phyloP scores from a whole-genome alignment of 1,140 invertebrate species.

The Dreissena rostriformis region DNA sequence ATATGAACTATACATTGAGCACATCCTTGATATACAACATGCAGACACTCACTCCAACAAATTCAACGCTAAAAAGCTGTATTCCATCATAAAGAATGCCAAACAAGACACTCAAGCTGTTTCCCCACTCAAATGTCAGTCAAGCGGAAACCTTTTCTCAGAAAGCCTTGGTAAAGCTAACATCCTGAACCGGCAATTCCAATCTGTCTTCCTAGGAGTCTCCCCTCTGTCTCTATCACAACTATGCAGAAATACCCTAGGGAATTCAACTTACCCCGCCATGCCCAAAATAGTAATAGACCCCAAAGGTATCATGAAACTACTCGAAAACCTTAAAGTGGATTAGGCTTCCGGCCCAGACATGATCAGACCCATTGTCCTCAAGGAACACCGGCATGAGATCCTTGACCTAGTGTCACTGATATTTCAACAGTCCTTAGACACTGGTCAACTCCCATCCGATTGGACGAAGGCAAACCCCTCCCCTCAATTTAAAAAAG shows the following conservation, averaged over 20 bases:
- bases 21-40: slow-evolving; percentile 18
- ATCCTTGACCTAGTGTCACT: slow-evolving; percentile 8
- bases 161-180: slow-evolving; percentile 15
- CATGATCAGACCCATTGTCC: slow-evolving; percentile 28
- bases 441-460: slow-evolving; percentile 23
- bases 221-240: too few relatives aligned
- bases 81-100: slow-evolving; percentile 19
- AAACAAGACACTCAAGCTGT: slow-evolving; percentile 35
- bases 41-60: background rate
- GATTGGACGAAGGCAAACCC: slow-evolving; percentile 42
- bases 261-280: background rate
- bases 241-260: too few relatives aligned
- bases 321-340: slow-evolving; percentile 30
- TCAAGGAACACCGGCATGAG: slow-evolving; percentile 45
- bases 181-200: slow-evolving; percentile 22
- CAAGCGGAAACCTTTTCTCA: slow-evolving; percentile 1
- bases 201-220: background rate
- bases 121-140: background rate
- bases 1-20: slow-evolving; percentile 9
- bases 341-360: slow-evolving; percentile 54
- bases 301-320: slow-evolving; percentile 11
- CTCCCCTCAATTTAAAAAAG: slow-evolving; percentile 50
- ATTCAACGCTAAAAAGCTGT: slow-evolving; percentile 15
- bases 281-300: slow-evolving; percentile 31
- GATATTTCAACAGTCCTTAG: slow-evolving; percentile 36